A percentile compares a stretch with the other conserved stretches of the same genome.
Conservation (phyloP, 2,113 vertebrate genomes). For the Catharus fuscescens region DNA sequence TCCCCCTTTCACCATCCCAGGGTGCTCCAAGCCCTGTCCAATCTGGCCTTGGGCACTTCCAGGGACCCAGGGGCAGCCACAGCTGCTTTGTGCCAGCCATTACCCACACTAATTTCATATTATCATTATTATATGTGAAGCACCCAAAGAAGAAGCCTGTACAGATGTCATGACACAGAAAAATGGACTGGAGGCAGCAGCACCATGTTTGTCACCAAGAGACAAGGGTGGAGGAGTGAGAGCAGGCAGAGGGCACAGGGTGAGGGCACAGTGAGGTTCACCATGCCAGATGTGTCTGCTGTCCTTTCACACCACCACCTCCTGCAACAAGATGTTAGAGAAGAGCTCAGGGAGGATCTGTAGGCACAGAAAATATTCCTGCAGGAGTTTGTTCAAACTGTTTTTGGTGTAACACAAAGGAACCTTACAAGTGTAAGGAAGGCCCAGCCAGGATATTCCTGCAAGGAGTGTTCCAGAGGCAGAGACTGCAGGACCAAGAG, state of each 20-base stretch:
- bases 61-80: background rate
- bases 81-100: background rate
- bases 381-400: background rate
- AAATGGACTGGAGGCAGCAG: background rate
- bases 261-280: background rate
- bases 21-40: rapidly evolving
- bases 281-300: background rate
- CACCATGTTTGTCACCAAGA: background rate
- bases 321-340: background rate
- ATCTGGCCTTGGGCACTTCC: rapidly evolving
- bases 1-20: rapidly evolving
- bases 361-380: background rate
- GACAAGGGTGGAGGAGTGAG: background rate
- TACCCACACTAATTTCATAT: background rate
- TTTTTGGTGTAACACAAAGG: background rate
- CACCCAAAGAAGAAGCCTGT: background rate
- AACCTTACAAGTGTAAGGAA: rapidly evolving
- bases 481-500: background rate
- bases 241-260: background rate
- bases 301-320: background rate
- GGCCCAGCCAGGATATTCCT: background rate
- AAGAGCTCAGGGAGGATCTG: background rate
- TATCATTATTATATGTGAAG: background rate
- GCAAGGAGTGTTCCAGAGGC: background rate
- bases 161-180: rapidly evolving